Evolutionary conservation across 2,113 vertebrate species (phyloP).

Genomic region (Clarias macrocephalus): DNA sequence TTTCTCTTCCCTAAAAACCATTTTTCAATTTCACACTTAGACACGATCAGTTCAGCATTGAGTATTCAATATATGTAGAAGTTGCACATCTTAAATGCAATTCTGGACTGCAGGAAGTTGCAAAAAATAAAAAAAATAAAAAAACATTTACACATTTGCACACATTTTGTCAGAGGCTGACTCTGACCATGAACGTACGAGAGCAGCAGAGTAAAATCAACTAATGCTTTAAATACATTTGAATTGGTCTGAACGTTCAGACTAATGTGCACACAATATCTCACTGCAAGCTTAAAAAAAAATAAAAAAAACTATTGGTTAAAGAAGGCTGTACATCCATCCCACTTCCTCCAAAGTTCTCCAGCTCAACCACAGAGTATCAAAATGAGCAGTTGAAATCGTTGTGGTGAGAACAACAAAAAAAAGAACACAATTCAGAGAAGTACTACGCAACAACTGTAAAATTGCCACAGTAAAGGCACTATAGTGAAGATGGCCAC

Average conservation of each 20-base stretch:
- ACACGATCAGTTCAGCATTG: not conserved
- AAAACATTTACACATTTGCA: too few relatives aligned
- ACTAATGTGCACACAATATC: not conserved
- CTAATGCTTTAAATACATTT: not conserved
- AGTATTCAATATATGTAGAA: not conserved
- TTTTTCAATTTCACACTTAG: not conserved
- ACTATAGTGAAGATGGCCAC: not conserved
- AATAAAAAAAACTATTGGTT: not conserved
- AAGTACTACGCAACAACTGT: not conserved
- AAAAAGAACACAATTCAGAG: not conserved
- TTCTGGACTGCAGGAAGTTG: not conserved
- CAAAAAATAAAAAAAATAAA: too few relatives aligned
- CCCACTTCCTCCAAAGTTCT: conserved; percentile 20
- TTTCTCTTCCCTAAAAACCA: not conserved
- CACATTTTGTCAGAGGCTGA: too few relatives aligned
- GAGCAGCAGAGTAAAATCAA: not conserved
- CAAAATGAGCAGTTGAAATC: not conserved
- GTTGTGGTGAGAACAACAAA: not conserved
- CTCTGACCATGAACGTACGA: not conserved
- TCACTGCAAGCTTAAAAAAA: not conserved
- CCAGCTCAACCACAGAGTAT: not conserved
- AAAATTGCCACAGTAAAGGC: not conserved
- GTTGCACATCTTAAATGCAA: not conserved
- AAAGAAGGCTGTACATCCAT: not conserved
- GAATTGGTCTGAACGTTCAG: not conserved